A percentile compares a stretch with the other conserved stretches of the same genome.
Evolutionary conservation across 2,888 invertebrate species (phyloP).

Genomic region (Sceliomorpha sp.): DNA sequence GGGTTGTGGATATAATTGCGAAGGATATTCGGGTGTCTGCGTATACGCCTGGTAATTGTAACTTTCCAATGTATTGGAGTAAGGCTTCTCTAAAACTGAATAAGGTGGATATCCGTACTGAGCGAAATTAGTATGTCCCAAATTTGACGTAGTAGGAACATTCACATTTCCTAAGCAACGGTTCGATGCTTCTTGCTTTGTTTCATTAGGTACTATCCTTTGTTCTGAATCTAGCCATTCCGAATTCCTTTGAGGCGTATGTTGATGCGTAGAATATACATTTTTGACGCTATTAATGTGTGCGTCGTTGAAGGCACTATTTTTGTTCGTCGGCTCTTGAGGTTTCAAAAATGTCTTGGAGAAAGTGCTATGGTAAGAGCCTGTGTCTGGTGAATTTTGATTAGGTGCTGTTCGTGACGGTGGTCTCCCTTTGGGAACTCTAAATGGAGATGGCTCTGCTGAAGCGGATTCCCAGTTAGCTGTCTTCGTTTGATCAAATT

Average conservation of each 20-base stretch:
- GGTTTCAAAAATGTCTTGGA: slow-evolving; percentile 84
- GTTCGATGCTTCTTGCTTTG: slow-evolving; percentile 65
- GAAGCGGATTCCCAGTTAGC: slow-evolving; percentile 29
- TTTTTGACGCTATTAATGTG: slow-evolving; percentile 55
- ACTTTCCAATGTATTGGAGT: slow-evolving; percentile 73
- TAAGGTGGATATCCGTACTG: slow-evolving; percentile 82
- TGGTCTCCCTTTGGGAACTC: slow-evolving; percentile 85
- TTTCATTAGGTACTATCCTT: slow-evolving; percentile 67
- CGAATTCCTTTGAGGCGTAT: slow-evolving; percentile 59
- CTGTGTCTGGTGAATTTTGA: slow-evolving; percentile 80
- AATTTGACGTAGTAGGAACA: slow-evolving; percentile 69
- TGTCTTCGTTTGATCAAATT: neutral
- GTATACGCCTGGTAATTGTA: slow-evolving; percentile 85
- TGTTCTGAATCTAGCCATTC: slow-evolving; percentile 70
- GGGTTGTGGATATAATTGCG: slow-evolving; percentile 82
- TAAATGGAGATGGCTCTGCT: slow-evolving; percentile 82
- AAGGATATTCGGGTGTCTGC: slow-evolving; percentile 83
- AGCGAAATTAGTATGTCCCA: slow-evolving; percentile 70
- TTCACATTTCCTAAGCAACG: slow-evolving; percentile 72
- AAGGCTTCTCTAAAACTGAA: slow-evolving; percentile 82
- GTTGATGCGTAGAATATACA: slow-evolving; percentile 46
- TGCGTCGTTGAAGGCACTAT: slow-evolving; percentile 66
- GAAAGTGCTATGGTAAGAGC: slow-evolving; percentile 78
- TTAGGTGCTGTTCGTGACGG: slow-evolving; percentile 83
- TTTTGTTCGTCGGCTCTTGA: slow-evolving; percentile 83